Conservation (phyloP, 2,113 vertebrate species). For the Vombatus ursinus region DNA sequence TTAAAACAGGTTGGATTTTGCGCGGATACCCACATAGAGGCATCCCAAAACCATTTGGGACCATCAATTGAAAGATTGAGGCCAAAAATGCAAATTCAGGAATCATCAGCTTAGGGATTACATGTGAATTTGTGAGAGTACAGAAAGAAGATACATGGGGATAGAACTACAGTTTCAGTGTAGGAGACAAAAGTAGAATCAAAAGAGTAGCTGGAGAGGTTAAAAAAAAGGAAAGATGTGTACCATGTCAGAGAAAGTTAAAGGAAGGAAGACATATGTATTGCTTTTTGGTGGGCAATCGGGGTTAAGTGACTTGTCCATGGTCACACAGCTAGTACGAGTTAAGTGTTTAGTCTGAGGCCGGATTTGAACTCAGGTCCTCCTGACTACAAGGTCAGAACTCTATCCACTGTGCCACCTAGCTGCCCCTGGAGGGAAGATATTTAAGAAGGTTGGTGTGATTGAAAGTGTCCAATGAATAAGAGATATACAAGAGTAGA, state of each 20-base stretch:
- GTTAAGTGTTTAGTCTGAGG: no score
- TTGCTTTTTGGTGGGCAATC: no score
- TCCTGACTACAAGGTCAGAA: no score
- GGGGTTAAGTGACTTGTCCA: no score
- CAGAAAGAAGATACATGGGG: background rate
- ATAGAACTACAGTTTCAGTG: background rate
- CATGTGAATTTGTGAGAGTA: background rate
- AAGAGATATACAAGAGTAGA: background rate
- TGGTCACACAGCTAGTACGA: no score
- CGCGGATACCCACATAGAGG: background rate
- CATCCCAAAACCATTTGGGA: slow-evolving; percentile 18
- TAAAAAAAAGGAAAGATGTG: background rate
- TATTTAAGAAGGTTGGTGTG: background rate
- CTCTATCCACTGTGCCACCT: no score
- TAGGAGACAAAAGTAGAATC: background rate
- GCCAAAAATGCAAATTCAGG: background rate
- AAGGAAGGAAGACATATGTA: background rate
- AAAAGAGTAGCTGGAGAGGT: background rate
- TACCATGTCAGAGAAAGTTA: background rate
- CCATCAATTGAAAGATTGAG: background rate
- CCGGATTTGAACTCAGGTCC: no score
- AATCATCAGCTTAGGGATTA: background rate
- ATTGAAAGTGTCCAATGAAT: background rate
- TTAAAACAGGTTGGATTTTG: slow-evolving; percentile 23
- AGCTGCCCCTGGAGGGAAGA: background rate